Evolutionary conservation across 2,888 invertebrate species (phyloP).

Genomic region (Marronus borbonicus): DNA sequence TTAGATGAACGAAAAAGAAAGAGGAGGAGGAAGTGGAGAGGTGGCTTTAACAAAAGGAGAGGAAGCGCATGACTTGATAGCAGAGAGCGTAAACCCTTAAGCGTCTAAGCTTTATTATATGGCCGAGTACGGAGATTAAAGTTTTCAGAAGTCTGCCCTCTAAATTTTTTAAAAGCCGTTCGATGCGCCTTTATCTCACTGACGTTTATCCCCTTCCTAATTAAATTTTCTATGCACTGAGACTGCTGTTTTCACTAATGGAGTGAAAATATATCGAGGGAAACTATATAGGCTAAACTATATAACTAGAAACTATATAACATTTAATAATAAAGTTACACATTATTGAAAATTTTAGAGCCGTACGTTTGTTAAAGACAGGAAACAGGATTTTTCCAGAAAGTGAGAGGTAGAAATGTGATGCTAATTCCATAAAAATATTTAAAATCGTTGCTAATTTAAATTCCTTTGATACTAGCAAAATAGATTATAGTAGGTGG

Average conservation of each 20-base stretch:
- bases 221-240: slow-evolving; percentile 25
- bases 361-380: too few species aligned
- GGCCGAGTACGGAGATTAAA: slow-evolving; percentile 43
- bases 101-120: slow-evolving; percentile 43
- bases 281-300: background rate
- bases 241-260: slow-evolving; percentile 33
- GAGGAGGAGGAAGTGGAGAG: background rate
- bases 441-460: too few species aligned
- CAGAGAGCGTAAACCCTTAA: slow-evolving; percentile 29
- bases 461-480: too few species aligned
- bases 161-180: slow-evolving; percentile 41
- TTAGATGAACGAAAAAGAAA: slow-evolving; percentile 18
- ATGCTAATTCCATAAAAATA: too few species aligned
- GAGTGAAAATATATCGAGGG: slow-evolving; percentile 10
- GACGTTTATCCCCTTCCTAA: slow-evolving; percentile 41
- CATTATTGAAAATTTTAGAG: too few species aligned
- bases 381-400: too few species aligned
- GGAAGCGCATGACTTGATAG: slow-evolving; percentile 35
- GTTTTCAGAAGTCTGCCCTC: slow-evolving; percentile 41
- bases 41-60: slow-evolving; percentile 40
- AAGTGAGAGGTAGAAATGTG: too few species aligned
- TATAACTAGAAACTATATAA: too few species aligned
- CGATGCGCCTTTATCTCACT: slow-evolving; percentile 41
- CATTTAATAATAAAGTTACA: too few species aligned
- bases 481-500: too few species aligned